Base-by-base conservation (phyloP, 2,888 invertebrate species). In the Craniophora ligustri region DNA sequence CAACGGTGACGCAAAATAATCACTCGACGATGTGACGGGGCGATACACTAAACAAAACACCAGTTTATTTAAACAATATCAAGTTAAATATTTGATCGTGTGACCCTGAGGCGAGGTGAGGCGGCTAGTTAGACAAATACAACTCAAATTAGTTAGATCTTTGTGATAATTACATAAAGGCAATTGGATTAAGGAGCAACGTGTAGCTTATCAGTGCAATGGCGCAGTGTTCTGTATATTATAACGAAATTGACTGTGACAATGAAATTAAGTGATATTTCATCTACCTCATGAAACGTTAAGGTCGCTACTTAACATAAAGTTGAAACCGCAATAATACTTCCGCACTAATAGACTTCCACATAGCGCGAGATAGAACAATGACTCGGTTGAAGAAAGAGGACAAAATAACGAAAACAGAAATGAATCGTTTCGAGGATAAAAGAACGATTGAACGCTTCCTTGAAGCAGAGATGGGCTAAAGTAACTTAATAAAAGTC, bases 271-370 rank as follows among this genome's bases (percentile, higher is more conserved):
- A 44, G 67, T 67, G 58, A 67, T 67, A 67, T 59, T 53, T 58
- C 49, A 54, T 39, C 67, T 67, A 67, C 63, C 64, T 67, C 66
- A 58, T 50, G 40, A 54, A 31, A 34, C n/a, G 46, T 59, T 65
- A 54, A 60, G 59, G 32, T 54, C 30, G 44, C 47, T 65, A 65
- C 59, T 59, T 59, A 64, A 58, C 26, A 28, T 64, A 67, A 23
- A 49, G 47, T 26, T 55, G 61, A 56, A 48, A 48, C 45, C 51
- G 16, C 19, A 45, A 35, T 34, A 45, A 32, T 54, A 41, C 66
- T 66, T 66, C 66, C 66, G 35, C 45, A 60, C 60, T 41, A 13
- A 23, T 16, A 45, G 14, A 41, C 60, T 64, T 65, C 54, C 63
- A 54, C 10, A 44, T 14, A 4, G 19, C 19, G n/a, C 18, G 14